These are phyloP conservation scores for Eupithecia tripunctaria DNA, from an alignment of 2,888 invertebrate species.

Conservation along the genomic window DNA sequence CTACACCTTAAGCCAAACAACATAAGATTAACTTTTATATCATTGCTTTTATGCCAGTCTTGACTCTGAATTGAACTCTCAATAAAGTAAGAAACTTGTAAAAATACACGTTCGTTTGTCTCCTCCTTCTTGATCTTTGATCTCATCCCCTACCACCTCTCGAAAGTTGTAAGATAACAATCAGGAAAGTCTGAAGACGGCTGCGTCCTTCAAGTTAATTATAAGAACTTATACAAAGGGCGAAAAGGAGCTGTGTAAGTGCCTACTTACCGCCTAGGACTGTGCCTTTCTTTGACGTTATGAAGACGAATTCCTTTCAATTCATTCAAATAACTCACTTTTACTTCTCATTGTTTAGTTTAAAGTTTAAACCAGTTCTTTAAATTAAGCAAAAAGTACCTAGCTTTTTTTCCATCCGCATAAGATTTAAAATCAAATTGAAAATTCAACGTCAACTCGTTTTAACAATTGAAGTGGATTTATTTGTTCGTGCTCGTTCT, in stretches of 20 bases:
- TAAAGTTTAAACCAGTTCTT: constrained; percentile 42
- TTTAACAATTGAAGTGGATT: constrained; percentile 39
- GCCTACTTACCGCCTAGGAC: constrained; percentile 55
- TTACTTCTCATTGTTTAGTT: constrained; percentile 51
- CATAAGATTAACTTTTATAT: not conserved
- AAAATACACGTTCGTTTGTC: constrained; percentile 40
- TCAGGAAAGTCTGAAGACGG: constrained; percentile 54
- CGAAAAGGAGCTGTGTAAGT: constrained; percentile 50
- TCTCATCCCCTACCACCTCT: constrained; percentile 53
- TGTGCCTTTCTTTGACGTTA: constrained; percentile 52
- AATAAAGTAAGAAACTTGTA: constrained; percentile 12
- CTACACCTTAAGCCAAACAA: not conserved
- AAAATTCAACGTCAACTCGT: constrained; percentile 41
- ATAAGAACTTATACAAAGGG: constrained; percentile 60
- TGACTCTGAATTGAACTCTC: not conserved
- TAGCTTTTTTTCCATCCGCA: constrained; percentile 10
- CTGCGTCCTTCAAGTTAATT: constrained; percentile 61
- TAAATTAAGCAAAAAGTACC: constrained; percentile 23
- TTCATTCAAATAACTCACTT: constrained; percentile 49
- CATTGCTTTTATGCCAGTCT: not conserved
- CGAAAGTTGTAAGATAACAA: constrained; percentile 58
- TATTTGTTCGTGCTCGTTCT: constrained; percentile 43
- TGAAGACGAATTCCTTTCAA: constrained; percentile 51
- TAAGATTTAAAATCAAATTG: constrained; percentile 42
- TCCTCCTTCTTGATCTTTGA: constrained; percentile 50